Evolutionary conservation across 2,113 vertebrate species (phyloP).

Genomic region (Alouatta palliata): DNA sequence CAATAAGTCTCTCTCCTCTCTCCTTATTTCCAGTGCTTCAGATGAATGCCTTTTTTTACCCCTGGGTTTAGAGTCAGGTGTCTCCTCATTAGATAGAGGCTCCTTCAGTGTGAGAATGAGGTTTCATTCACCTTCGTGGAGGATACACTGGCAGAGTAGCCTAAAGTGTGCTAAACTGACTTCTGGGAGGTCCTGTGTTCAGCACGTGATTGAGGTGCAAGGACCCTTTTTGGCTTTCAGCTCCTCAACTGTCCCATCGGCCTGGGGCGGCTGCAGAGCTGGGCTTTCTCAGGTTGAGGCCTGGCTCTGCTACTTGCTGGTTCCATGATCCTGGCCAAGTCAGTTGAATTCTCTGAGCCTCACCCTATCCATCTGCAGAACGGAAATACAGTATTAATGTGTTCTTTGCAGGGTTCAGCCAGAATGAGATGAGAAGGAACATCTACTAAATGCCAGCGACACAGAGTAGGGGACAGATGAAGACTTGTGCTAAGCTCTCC

Average conservation of each 20-base stretch:
- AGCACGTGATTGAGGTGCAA: rapidly evolving
- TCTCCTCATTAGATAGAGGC: neutral
- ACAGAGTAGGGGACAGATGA: rapidly evolving
- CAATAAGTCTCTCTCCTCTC: neutral
- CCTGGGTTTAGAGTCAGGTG: no score
- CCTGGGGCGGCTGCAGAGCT: neutral
- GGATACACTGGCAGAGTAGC: neutral
- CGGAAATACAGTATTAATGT: rapidly evolving
- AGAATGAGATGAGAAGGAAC: rapidly evolving
- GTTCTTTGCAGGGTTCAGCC: neutral
- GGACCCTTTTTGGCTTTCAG: rapidly evolving
- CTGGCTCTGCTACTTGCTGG: neutral
- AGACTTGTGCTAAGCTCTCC: rapidly evolving
- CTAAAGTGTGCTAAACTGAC: rapidly evolving
- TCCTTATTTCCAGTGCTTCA: neutral
- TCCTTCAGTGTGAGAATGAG: rapidly evolving
- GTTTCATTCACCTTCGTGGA: neutral
- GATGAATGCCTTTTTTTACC: no score
- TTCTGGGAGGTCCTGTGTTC: rapidly evolving
- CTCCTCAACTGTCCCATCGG: rapidly evolving
- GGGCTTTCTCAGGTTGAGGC: neutral
- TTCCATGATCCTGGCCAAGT: neutral
- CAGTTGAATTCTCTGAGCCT: neutral
- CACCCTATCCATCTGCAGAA: neutral
- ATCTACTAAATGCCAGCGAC: no score